Conservation (phyloP, 2,797 vertebrate genomes). For the Protonibea diacanthus region DNA sequence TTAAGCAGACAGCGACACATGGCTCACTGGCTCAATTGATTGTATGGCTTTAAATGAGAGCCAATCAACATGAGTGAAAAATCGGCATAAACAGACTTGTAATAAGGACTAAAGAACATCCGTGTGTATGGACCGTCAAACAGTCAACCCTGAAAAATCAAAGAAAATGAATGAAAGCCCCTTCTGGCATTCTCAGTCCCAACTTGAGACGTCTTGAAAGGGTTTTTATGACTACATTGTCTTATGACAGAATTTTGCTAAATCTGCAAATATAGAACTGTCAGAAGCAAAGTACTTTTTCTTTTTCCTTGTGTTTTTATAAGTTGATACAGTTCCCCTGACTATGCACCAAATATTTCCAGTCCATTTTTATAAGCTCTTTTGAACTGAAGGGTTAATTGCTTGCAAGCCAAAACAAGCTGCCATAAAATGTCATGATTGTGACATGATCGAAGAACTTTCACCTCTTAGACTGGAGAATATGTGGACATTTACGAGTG, state of each 20-base stretch:
- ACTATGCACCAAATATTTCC: not conserved
- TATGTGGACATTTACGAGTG: conserved; percentile 57
- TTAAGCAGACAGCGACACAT: conserved; percentile 29
- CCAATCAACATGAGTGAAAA: conserved; percentile 12
- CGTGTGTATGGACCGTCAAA: not conserved
- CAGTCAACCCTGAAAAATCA: conserved; percentile 7
- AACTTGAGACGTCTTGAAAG: conserved; percentile 1
- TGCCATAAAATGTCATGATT: conserved; percentile 27
- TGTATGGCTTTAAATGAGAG: conserved; percentile 43
- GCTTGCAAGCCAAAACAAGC: conserved; percentile 39
- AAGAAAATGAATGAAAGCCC: conserved; percentile 31
- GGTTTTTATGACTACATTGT: not conserved
- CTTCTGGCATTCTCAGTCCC: not conserved
- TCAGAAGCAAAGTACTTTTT: not conserved
- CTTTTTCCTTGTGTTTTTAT: not conserved
- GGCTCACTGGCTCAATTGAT: conserved; percentile 36
- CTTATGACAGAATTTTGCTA: conserved; percentile 10
- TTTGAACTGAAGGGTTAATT: conserved; percentile 32
- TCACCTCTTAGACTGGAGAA: conserved; percentile 26
- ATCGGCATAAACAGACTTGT: conserved; percentile 24
- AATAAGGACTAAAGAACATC: conserved; percentile 11
- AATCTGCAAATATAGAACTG: conserved; percentile 4
- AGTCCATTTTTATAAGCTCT: conserved; percentile 1
- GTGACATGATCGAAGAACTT: conserved; percentile 41
- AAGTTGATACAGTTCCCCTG: not conserved